A percentile compares a stretch with the other conserved stretches of the same genome.
Conservation (phyloP, 2,888 invertebrate genomes). For the Diogma glabrata region DNA sequence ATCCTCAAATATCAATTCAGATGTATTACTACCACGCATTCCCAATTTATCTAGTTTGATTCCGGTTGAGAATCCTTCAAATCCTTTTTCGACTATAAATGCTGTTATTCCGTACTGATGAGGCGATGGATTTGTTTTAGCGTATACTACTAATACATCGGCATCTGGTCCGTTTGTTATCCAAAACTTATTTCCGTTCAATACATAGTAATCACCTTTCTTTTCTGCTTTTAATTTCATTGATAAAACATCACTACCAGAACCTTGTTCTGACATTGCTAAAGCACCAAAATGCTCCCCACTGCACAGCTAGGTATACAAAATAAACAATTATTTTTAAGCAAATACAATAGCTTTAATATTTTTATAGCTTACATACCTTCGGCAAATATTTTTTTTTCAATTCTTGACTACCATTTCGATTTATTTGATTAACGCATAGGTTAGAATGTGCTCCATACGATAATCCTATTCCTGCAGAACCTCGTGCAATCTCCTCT, state of each 20-base stretch:
- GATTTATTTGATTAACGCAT: conserved; percentile 89
- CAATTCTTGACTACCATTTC: conserved; percentile 86
- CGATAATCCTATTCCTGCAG: conserved; percentile 70
- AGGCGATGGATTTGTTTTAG: conserved; percentile 62
- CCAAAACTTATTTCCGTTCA: conserved; percentile 98
- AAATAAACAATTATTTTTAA: conserved; percentile 14
- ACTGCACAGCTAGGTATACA: conserved; percentile 70
- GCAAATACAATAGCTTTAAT: neutral
- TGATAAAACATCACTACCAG: conserved; percentile 95
- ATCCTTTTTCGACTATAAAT: conserved; percentile 83
- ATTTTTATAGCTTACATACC: conserved; percentile 46
- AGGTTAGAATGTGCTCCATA: conserved; percentile 98
- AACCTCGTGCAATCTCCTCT: conserved; percentile 85
- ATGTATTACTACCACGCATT: conserved; percentile 94
- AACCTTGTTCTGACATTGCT: conserved; percentile 90
- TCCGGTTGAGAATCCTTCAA: conserved; percentile 77
- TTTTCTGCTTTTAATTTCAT: conserved; percentile 88
- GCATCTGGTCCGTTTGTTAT: conserved; percentile 98
- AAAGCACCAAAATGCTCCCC: conserved; percentile 91
- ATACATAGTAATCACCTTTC: conserved; percentile 76
- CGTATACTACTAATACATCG: conserved; percentile 91
- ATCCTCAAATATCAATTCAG: conserved; percentile 92
- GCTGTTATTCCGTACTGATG: conserved; percentile 89
- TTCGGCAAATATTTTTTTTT: conserved; percentile 91
- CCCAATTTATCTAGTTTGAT: conserved; percentile 94